Evolutionary conservation across 2,888 invertebrate species (phyloP).

Genomic region (Xanthia icteritia): DNA sequence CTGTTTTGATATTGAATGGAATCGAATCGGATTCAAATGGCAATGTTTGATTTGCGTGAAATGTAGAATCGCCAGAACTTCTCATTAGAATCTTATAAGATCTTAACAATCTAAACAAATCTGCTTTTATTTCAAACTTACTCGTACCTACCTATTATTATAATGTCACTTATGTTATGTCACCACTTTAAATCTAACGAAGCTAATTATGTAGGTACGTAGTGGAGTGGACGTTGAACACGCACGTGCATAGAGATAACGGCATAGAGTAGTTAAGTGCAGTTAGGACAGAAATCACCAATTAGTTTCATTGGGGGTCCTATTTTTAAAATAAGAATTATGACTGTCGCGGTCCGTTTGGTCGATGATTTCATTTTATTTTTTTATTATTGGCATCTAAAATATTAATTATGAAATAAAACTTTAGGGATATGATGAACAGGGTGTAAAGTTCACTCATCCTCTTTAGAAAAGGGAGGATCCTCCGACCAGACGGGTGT

Average conservation of each 20-base stretch:
- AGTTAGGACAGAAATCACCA: slow-evolving; percentile 12
- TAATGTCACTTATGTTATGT: background rate
- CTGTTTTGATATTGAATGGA: no score
- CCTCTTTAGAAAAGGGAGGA: no score
- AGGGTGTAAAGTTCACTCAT: no score
- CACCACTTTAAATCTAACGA: slow-evolving; percentile 27
- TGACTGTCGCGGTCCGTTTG: no score
- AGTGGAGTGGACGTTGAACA: slow-evolving; percentile 57
- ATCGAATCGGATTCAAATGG: no score
- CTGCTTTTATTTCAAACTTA: background rate
- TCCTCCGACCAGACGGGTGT: no score
- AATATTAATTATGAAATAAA: no score
- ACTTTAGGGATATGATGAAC: no score
- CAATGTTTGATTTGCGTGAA: background rate
- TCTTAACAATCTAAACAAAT: background rate
- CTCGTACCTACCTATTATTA: background rate
- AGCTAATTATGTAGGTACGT: slow-evolving; percentile 36
- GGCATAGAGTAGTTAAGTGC: slow-evolving; percentile 40
- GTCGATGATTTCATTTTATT: no score
- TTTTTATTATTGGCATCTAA: no score
- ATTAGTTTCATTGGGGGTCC: no score
- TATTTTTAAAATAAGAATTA: no score
- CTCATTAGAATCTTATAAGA: background rate
- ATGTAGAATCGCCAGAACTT: background rate
- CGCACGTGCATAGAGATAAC: slow-evolving; percentile 55